phyloP scores from a whole-genome alignment of 23 tunicate genomes.

The Trididemnum miniatum region DNA sequence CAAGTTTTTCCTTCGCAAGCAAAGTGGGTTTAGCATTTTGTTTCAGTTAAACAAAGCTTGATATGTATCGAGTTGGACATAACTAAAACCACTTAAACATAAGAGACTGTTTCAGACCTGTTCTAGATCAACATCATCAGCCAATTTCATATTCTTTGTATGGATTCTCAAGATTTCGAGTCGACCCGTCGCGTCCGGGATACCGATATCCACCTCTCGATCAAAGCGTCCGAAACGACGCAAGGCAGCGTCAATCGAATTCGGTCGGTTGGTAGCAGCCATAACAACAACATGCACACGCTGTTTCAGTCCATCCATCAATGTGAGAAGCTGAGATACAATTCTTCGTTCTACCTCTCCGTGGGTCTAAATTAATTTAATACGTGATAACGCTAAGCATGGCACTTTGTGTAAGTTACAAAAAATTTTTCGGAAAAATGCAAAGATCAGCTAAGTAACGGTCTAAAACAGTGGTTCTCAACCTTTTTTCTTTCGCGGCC shows the following conservation, averaged over 20 bases:
- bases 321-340: conserved; percentile 93
- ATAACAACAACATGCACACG: conserved; percentile 94
- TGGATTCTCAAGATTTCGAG: conserved; percentile 93
- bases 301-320: conserved; percentile 98
- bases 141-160: conserved; percentile 98
- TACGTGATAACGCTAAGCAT: too few relatives aligned
- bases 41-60: too few relatives aligned
- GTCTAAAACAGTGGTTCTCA: too few relatives aligned
- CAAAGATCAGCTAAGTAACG: too few relatives aligned
- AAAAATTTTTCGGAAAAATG: too few relatives aligned
- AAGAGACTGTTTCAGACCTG: too few relatives aligned
- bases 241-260: conserved; percentile 96
- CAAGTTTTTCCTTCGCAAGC: too few relatives aligned
- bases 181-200: conserved; percentile 96
- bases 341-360: conserved; percentile 98
- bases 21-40: too few relatives aligned
- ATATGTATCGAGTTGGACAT: too few relatives aligned
- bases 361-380: conserved; percentile 87
- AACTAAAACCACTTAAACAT: too few relatives aligned
- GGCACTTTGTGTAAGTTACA: too few relatives aligned
- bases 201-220: conserved; percentile 96
- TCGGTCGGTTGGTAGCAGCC: conserved; percentile 98
- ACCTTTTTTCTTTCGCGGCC: too few relatives aligned
- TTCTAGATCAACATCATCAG: conserved; percentile 98
- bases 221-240: conserved; percentile 97